Conservation (phyloP, 2,888 invertebrate species). For the Entomobrya proxima region DNA sequence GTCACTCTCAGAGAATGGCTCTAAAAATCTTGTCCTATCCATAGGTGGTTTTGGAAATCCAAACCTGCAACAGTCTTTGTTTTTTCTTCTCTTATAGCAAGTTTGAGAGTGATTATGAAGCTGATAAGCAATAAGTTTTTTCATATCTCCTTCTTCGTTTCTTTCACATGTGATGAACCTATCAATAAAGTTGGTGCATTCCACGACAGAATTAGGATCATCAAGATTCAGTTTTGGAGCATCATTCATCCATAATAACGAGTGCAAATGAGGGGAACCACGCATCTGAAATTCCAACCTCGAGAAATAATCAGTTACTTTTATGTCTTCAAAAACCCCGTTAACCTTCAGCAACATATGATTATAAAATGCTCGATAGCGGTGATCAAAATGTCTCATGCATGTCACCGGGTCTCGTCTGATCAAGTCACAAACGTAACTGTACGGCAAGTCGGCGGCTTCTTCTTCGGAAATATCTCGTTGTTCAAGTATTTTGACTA, state of each 20-base stretch:
- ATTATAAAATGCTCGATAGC: background rate
- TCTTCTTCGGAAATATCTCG: slow-evolving; percentile 8
- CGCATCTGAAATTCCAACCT: slow-evolving; percentile 48
- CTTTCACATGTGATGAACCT: too few species aligned
- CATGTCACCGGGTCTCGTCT: slow-evolving; percentile 40
- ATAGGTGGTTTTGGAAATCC: too few species aligned
- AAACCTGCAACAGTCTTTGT: too few species aligned
- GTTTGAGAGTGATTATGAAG: too few species aligned
- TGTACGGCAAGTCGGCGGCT: background rate
- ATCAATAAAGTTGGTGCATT: too few species aligned
- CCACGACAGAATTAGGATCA: too few species aligned
- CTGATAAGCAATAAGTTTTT: too few species aligned
- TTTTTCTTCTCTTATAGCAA: too few species aligned
- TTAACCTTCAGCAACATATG: background rate
- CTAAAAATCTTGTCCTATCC: too few species aligned
- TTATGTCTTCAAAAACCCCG: slow-evolving; percentile 33
- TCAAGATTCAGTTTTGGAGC: too few species aligned
- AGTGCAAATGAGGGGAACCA: background rate
- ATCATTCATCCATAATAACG: slow-evolving; percentile 6
- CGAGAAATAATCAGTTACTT: slow-evolving; percentile 36
- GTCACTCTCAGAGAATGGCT: background rate
- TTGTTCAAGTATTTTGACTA: background rate
- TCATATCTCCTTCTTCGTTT: too few species aligned
- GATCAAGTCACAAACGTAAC: slow-evolving; percentile 22
- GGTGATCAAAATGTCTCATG: slow-evolving; percentile 59